Percentiles rank a stretch among this genome's conserved stretches.
phyloP scores from a whole-genome alignment of 2,888 invertebrate species.

The Gryllus longicercus region DNA sequence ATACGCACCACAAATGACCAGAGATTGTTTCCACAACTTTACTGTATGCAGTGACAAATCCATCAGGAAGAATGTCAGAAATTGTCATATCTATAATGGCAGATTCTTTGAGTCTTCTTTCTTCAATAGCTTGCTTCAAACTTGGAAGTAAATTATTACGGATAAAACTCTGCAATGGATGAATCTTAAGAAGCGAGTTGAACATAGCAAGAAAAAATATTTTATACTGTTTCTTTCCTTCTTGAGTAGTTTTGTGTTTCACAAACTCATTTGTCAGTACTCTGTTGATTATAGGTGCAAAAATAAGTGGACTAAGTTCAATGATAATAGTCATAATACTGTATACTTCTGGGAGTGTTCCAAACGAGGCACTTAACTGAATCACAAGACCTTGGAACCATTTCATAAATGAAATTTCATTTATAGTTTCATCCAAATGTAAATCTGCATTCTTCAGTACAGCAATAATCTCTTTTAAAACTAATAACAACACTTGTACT shows the following conservation, averaged over 20 bases:
- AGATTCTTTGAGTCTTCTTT: background rate
- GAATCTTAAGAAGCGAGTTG: background rate
- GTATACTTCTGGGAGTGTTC: background rate
- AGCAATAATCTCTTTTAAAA: background rate
- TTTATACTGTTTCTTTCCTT: background rate
- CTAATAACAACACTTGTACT: background rate
- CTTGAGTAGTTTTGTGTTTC: background rate
- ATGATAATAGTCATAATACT: background rate
- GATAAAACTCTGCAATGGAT: background rate
- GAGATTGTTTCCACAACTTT: too few species aligned
- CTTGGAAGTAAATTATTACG: background rate
- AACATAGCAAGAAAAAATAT: background rate
- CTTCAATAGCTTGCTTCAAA: background rate
- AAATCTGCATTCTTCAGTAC: background rate
- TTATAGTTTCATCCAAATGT: background rate
- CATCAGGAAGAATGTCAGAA: too few species aligned
- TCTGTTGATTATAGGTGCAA: background rate
- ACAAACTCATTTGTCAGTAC: background rate
- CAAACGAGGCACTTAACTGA: background rate
- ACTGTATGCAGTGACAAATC: too few species aligned
- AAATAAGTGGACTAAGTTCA: background rate
- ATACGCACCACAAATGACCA: background rate
- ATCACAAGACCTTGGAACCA: background rate
- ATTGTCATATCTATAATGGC: too few species aligned
- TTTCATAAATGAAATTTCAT: background rate